A percentile compares a stretch with the other conserved stretches of the same genome.
phyloP scores from a whole-genome alignment of 1,140 invertebrate species.

The Homalodisca vitripennis region DNA sequence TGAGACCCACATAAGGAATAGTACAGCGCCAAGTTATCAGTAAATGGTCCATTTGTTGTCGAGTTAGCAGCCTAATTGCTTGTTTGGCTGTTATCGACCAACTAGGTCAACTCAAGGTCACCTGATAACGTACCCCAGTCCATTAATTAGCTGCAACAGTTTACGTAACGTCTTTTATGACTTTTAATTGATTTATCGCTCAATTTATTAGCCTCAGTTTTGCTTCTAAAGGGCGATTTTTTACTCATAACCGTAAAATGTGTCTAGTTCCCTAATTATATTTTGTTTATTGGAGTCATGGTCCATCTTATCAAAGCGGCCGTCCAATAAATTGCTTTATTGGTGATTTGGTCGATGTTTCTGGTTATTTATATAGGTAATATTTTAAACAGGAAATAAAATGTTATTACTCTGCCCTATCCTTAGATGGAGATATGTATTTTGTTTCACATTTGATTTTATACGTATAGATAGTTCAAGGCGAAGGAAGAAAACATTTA shows the following conservation, averaged over 20 bases:
- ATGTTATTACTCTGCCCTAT: too few species aligned
- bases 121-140: slow-evolving; percentile 2
- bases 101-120: slow-evolving; percentile 19
- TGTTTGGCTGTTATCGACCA: slow-evolving; percentile 10
- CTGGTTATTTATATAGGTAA: too few species aligned
- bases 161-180: slow-evolving; percentile 6
- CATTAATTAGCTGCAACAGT: slow-evolving; percentile 17
- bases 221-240: background rate
- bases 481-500: too few species aligned
- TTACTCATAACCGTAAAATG: background rate
- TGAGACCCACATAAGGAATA: too few species aligned
- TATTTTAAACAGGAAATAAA: too few species aligned
- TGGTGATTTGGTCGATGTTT: too few species aligned
- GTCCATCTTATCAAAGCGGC: background rate
- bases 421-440: too few species aligned
- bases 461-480: too few species aligned
- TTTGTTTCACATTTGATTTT: too few species aligned
- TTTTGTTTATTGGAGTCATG: slow-evolving; percentile 7
- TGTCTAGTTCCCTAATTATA: background rate
- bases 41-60: slow-evolving; percentile 20
- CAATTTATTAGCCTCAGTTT: slow-evolving; percentile 7
- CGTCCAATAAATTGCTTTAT: too few species aligned
- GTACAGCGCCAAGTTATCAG: too few species aligned
- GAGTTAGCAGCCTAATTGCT: slow-evolving; percentile 20
- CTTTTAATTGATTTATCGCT: slow-evolving; percentile 18